Conservation (phyloP, 2,888 invertebrate species). For the Colostygia pectinataria region DNA sequence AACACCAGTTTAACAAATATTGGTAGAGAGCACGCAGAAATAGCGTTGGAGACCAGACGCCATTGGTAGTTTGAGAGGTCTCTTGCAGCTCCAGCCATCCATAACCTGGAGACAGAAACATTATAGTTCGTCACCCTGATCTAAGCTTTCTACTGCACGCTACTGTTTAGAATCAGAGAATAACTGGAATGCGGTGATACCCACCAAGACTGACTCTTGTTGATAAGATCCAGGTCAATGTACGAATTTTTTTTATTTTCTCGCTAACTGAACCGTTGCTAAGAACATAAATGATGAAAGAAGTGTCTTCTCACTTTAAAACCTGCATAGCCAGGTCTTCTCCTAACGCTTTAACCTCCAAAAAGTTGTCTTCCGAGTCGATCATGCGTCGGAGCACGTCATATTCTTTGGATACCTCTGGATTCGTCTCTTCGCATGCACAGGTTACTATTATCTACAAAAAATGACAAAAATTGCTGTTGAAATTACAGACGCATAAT, state of each 20-base stretch:
- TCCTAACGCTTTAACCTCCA: slow-evolving; percentile 94
- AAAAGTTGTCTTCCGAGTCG: slow-evolving; percentile 93
- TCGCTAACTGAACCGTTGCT: no score
- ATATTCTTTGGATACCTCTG: slow-evolving; percentile 93
- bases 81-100: slow-evolving; percentile 95
- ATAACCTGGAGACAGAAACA: slow-evolving; percentile 84
- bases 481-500: no score
- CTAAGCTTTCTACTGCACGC: no score
- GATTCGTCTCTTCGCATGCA: slow-evolving; percentile 93
- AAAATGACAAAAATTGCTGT: no score
- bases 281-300: no score
- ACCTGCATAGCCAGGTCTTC: slow-evolving; percentile 97
- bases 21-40: slow-evolving; percentile 95
- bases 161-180: no score
- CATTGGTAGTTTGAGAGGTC: slow-evolving; percentile 97
- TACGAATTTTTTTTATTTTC: no score
- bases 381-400: slow-evolving; percentile 93
- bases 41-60: slow-evolving; percentile 96
- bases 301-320: slow-evolving; percentile 85
- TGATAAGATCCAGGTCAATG: no score
- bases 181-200: no score
- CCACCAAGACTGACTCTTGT: no score
- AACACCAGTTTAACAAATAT: slow-evolving; percentile 98
- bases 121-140: no score
- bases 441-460: slow-evolving; percentile 94